phyloP scores from a whole-genome alignment of 2,113 vertebrate genomes.

The Urocitellus parryii region DNA sequence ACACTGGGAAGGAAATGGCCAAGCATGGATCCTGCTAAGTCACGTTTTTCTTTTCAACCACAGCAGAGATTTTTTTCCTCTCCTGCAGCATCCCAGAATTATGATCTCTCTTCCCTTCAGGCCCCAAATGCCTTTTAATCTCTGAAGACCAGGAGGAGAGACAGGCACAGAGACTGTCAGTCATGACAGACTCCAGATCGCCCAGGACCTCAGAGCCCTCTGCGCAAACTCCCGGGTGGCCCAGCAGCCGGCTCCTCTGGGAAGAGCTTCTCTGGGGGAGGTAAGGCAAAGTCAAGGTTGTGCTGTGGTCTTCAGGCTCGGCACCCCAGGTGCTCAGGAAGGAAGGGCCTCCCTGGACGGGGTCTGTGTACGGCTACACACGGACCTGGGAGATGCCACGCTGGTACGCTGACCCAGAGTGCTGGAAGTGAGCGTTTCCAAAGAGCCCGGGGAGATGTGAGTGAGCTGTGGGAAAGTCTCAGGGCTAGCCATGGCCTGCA shows the following conservation, averaged over 20 bases:
- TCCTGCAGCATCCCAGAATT: background rate
- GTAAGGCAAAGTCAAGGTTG: background rate
- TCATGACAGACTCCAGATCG: conserved; percentile 34
- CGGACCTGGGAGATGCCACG: background rate
- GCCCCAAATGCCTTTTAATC: conserved; percentile 46
- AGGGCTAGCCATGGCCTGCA: background rate
- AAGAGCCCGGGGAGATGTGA: accelerated
- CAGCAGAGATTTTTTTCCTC: background rate
- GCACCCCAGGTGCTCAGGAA: background rate
- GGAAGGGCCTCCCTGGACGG: background rate
- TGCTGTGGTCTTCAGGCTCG: background rate
- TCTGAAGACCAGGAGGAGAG: background rate
- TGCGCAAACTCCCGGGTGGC: background rate
- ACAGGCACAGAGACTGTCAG: background rate
- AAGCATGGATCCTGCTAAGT: background rate
- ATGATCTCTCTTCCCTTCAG: conserved; percentile 23
- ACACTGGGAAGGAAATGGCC: background rate
- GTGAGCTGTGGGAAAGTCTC: background rate
- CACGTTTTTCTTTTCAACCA: conserved; percentile 9
- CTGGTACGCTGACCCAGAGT: background rate
- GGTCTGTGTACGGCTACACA: background rate
- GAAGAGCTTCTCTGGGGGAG: background rate
- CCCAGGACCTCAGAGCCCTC: background rate
- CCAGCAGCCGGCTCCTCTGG: background rate
- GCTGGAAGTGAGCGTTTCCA: background rate